Conservation (phyloP, 1,140 invertebrate genomes). For the Habropoda laboriosa region DNA sequence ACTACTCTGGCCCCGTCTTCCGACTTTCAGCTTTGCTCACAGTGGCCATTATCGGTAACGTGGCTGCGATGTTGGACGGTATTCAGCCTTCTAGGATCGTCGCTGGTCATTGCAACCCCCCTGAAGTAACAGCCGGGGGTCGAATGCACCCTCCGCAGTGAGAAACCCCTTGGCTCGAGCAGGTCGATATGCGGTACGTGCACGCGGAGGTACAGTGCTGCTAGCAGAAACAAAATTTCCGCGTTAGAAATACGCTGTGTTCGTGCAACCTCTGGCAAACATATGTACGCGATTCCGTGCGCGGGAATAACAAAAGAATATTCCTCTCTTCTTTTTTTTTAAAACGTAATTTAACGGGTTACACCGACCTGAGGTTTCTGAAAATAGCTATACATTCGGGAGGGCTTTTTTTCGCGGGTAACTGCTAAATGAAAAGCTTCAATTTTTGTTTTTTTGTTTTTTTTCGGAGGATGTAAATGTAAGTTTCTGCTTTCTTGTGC, state of each 20-base stretch:
- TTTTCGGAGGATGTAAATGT: too few species aligned
- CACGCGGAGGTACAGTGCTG: conserved; percentile 60
- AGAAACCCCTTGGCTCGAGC: conserved; percentile 66
- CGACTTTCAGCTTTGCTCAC: conserved; percentile 56
- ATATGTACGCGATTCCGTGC: neutral
- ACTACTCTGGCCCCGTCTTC: conserved; percentile 41
- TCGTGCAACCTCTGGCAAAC: neutral
- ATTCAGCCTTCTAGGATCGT: conserved; percentile 69
- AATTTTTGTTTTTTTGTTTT: too few species aligned
- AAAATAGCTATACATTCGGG: too few species aligned
- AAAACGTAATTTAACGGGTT: too few species aligned
- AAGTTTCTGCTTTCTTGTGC: too few species aligned
- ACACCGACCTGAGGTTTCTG: too few species aligned
- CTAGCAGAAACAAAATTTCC: conserved; percentile 20
- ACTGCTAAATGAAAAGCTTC: too few species aligned
- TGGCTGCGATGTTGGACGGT: conserved; percentile 56
- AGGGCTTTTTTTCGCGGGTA: too few species aligned
- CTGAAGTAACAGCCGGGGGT: conserved; percentile 59
- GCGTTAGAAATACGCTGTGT: neutral
- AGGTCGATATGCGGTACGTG: conserved; percentile 74
- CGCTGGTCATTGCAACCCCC: conserved; percentile 72
- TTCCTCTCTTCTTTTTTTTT: too few species aligned
- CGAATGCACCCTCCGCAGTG: conserved; percentile 69
- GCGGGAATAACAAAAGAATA: neutral
- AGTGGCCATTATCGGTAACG: conserved; percentile 62